Base-by-base conservation (phyloP, 2,888 invertebrate species). In the Yponomeuta plumbellus region DNA sequence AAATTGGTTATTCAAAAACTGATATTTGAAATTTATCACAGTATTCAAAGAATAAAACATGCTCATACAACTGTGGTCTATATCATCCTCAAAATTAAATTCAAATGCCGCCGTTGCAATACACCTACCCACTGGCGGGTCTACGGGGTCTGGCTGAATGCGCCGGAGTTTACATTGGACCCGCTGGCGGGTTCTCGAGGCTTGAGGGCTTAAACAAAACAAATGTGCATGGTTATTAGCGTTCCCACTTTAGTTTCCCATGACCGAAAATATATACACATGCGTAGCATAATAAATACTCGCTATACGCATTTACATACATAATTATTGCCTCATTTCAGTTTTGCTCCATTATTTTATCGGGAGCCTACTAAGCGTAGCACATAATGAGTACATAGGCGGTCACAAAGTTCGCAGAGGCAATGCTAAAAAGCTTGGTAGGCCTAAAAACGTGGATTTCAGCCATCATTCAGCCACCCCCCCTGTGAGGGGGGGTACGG, bases 371-470 rank as follows among this genome's bases (percentile, higher is more conserved):
- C 63, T 63, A 44, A 63, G 40, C 44, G 44, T 2, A 13, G 57
- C 20, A 65, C 65, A 56, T 57, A 57, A 65, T 65, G 57, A 39
- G 26, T 65, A 65, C 59, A 65, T 65, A 52, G 34, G 22, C 77
- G 75, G 74, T 75, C 78, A 75, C 79, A 80, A 78, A 77, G 78
- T 79, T 82, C 81, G 80, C 80, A 84, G 66, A 69, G 69, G 75
- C 77, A 76, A 80, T 85, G 78, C 86, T 86, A 86, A 88, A 88
- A 88, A 85, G 84, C 79, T 79, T 76, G 77, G 85, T 85, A 88
- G 88, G 88, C 89, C 88, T 88, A 88, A 89, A 90, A 90, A 89
- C 85, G 85, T 77, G 82, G 73, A 81, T 85, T 86, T 84, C 81
- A 74, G 77, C 79, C 79, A 80, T 80, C 80, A 79, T 76, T 76